A percentile compares a stretch with the other conserved stretches of the same genome.
Evolutionary conservation across 1,140 invertebrate species (phyloP).

Genomic region (Lordiphosa collinella): DNA sequence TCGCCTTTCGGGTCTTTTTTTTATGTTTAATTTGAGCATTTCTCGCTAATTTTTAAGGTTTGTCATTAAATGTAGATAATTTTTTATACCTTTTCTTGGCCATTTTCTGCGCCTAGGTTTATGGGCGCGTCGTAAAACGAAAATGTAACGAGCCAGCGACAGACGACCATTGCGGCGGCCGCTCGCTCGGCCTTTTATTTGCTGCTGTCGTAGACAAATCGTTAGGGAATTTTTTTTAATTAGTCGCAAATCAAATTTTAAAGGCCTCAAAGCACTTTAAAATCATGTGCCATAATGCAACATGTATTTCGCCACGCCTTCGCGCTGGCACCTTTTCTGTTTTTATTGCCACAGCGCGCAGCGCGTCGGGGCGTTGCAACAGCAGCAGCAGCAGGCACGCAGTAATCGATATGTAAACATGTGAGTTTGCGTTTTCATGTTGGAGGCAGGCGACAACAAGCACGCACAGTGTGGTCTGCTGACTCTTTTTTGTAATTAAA

Average conservation of each 20-base stretch:
- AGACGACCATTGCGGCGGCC: conserved; percentile 23
- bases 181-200: conserved; percentile 35
- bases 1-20: conserved; percentile 31
- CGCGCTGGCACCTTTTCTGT: conserved; percentile 19
- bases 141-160: conserved; percentile 65
- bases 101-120: conserved; percentile 40
- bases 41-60: conserved; percentile 76
- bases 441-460: conserved; percentile 3
- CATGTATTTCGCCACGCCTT: conserved; percentile 38
- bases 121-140: conserved; percentile 66
- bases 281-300: conserved; percentile 37
- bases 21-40: conserved; percentile 78
- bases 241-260: conserved; percentile 45
- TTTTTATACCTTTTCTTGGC: conserved; percentile 58
- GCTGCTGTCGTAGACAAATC: conserved; percentile 48
- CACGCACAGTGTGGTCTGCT: not conserved
- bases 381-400: conserved; percentile 17
- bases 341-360: conserved; percentile 49
- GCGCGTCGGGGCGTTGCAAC: not conserved
- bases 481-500: no score
- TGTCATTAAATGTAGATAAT: conserved; percentile 77
- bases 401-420: conserved; percentile 77
- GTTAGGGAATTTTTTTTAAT: conserved; percentile 58
- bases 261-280: conserved; percentile 37
- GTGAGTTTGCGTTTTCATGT: conserved; percentile 43